A percentile compares a stretch with the other conserved stretches of the same genome.
phyloP scores from a whole-genome alignment of 2,113 vertebrate species.

The Callocephalon fimbriatum region DNA sequence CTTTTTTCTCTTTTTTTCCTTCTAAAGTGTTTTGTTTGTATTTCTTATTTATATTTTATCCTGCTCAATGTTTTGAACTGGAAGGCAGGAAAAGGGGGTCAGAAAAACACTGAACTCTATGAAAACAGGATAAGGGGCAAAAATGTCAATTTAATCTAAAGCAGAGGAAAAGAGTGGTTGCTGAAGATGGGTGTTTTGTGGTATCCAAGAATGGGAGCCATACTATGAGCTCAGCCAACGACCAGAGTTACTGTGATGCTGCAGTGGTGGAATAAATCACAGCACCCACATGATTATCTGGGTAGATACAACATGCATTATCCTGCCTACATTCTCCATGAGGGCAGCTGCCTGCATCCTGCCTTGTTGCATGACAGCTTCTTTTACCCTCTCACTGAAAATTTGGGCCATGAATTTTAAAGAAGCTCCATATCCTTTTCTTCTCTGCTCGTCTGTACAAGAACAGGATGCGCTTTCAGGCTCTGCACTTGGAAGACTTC shows the following conservation, averaged over 20 bases:
- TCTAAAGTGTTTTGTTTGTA: slow-evolving; percentile 20
- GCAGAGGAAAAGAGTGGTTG: background rate
- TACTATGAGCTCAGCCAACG: background rate
- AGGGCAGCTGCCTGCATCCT: background rate
- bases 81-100: background rate
- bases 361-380: background rate
- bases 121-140: background rate
- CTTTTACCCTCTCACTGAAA: background rate
- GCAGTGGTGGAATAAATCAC: background rate
- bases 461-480: background rate
- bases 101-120: background rate
- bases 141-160: background rate
- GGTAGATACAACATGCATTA: too few species aligned
- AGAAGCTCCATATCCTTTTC: background rate
- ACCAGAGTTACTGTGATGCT: background rate
- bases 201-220: background rate
- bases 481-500: background rate
- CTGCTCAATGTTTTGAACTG: background rate
- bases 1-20: background rate
- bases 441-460: background rate
- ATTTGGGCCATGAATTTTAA: background rate
- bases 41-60: slow-evolving; percentile 18
- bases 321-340: background rate
- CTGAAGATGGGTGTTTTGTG: background rate
- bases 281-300: background rate